phyloP scores from a whole-genome alignment of 1,140 invertebrate species.

The Zaprionus davidi region DNA sequence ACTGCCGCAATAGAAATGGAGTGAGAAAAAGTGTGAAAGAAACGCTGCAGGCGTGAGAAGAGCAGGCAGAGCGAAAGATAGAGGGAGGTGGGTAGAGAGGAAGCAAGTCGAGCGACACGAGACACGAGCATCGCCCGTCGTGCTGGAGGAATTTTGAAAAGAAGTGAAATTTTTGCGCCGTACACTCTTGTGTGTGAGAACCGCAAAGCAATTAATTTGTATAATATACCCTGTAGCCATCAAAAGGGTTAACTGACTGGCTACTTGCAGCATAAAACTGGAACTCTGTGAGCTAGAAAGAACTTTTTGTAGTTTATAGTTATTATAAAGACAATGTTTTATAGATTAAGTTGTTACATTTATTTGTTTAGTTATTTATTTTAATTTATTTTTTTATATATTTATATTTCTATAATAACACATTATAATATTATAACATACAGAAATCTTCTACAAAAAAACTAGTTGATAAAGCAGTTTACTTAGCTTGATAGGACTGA shows the following conservation, averaged over 20 bases:
- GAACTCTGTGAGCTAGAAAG: no score
- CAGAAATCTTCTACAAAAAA: no score
- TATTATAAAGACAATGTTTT: no score
- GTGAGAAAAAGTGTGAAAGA: slow-evolving; percentile 34
- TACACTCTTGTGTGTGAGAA: slow-evolving; percentile 65
- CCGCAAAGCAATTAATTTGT: slow-evolving; percentile 80
- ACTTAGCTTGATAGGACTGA: no score
- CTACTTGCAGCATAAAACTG: neutral
- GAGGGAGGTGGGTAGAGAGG: slow-evolving; percentile 69
- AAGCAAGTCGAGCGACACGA: slow-evolving; percentile 24
- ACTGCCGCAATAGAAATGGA: slow-evolving; percentile 29
- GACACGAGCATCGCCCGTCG: slow-evolving; percentile 26
- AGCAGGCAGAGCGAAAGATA: slow-evolving; percentile 33
- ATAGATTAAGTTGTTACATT: no score
- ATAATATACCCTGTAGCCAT: slow-evolving; percentile 55
- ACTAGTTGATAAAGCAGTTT: no score
- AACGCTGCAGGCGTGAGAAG: slow-evolving; percentile 24
- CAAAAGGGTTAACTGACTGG: neutral
- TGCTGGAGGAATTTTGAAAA: slow-evolving; percentile 72
- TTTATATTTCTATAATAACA: no score
- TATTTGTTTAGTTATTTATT: no score
- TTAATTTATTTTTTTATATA: no score
- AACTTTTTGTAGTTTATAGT: no score
- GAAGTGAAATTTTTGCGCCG: slow-evolving; percentile 77
- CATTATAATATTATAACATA: no score